Evolutionary conservation across 1,140 invertebrate genomes (phyloP).

Genomic region (Polyergus mexicanus): DNA sequence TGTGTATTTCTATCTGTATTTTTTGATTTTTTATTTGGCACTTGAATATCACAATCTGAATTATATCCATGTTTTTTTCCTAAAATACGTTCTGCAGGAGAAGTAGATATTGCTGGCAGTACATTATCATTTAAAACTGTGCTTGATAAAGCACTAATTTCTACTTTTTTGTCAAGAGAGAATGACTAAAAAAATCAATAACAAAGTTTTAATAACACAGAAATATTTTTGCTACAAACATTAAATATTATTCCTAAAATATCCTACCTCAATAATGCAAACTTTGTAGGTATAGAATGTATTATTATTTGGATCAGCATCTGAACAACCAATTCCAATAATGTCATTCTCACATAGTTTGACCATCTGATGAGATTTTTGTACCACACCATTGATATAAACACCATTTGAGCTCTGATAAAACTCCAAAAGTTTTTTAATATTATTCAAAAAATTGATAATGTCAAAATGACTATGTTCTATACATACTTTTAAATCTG

Average conservation of each 20-base stretch:
- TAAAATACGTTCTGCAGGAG: not conserved
- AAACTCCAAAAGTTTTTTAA: not conserved
- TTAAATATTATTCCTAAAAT: not conserved
- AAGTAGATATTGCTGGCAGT: not conserved
- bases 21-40: constrained; percentile 63
- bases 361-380: constrained; percentile 33
- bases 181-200: not conserved
- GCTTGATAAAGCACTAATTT: not conserved
- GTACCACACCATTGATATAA: constrained; percentile 67
- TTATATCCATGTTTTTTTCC: constrained; percentile 4
- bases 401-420: constrained; percentile 78
- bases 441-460: not conserved
- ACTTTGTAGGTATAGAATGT: constrained; percentile 70
- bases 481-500: constrained; percentile 73
- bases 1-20: not conserved
- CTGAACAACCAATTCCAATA: constrained; percentile 75
- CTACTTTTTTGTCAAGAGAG: not conserved
- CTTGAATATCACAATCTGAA: not conserved
- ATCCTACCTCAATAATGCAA: constrained; percentile 20
- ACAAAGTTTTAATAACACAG: not conserved
- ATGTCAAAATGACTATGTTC: not conserved
- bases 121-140: constrained; percentile 26
- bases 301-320: constrained; percentile 1
- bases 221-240: not conserved
- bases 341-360: constrained; percentile 68